Conservation (phyloP, 2,113 vertebrate genomes). For the Pedionomus torquatus region DNA sequence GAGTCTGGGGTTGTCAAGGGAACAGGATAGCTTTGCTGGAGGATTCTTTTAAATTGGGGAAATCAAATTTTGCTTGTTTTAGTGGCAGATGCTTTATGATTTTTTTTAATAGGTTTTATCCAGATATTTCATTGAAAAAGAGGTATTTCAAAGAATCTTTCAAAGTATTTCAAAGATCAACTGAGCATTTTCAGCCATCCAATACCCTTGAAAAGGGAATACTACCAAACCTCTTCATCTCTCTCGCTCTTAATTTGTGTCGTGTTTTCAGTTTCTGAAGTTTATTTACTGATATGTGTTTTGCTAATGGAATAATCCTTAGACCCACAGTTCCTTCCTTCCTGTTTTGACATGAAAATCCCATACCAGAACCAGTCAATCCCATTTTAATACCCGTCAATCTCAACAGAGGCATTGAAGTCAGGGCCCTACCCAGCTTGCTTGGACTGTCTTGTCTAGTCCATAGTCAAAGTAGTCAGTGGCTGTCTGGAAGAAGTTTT, state of each 20-base stretch:
- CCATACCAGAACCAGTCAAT: background rate
- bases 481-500: background rate
- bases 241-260: background rate
- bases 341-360: background rate
- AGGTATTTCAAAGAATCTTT: background rate
- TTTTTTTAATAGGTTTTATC: background rate
- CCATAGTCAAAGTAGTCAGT: background rate
- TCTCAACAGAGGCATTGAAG: background rate
- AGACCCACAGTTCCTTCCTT: background rate
- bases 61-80: background rate
- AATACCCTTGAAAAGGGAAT: background rate
- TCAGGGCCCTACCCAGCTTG: background rate
- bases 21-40: background rate
- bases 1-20: conserved; percentile 30
- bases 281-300: background rate
- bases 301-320: background rate
- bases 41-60: background rate
- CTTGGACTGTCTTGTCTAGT: background rate
- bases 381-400: background rate
- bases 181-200: background rate
- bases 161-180: background rate
- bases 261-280: background rate
- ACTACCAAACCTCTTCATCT: background rate
- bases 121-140: background rate
- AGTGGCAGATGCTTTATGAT: background rate